Conservation (phyloP, 2,113 vertebrate species). For the Hippocampus comes region DNA sequence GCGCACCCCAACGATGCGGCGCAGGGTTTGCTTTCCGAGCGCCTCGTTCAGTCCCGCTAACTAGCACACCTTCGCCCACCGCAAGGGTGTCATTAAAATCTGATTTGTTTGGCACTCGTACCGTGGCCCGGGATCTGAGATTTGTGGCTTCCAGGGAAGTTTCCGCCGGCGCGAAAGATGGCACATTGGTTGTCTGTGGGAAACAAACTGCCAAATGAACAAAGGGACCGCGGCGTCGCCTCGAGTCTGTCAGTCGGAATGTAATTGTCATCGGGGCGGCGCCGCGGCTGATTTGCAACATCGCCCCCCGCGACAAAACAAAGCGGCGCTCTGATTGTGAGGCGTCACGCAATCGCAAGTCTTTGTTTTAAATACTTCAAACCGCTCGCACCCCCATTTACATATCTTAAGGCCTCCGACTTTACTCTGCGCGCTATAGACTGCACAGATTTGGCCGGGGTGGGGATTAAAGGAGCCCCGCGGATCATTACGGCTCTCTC, state of each 20-base stretch:
- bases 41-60: conserved; percentile 24
- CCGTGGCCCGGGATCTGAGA: conserved; percentile 7
- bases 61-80: conserved; percentile 21
- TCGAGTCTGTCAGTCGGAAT: background rate
- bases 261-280: background rate
- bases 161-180: conserved; percentile 4
- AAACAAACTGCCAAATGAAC: conserved; percentile 1
- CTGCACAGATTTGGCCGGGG: background rate
- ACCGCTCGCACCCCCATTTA: background rate
- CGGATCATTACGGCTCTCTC: conserved; percentile 1
- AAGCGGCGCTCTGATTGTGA: background rate
- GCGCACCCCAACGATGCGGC: background rate
- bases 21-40: background rate
- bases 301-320: background rate
- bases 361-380: background rate
- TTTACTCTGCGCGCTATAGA: background rate
- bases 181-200: background rate
- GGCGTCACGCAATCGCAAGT: background rate
- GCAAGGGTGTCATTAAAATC: conserved; percentile 15
- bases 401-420: background rate
- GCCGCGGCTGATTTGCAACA: background rate
- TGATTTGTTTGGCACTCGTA: conserved; percentile 21
- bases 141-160: conserved; percentile 3
- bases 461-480: background rate
- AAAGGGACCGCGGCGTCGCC: background rate